Evolutionary conservation across 2,797 vertebrate genomes (phyloP), one percentile per base, ranked within the genome.

Genomic region (Tarsius wallacei): DNA sequence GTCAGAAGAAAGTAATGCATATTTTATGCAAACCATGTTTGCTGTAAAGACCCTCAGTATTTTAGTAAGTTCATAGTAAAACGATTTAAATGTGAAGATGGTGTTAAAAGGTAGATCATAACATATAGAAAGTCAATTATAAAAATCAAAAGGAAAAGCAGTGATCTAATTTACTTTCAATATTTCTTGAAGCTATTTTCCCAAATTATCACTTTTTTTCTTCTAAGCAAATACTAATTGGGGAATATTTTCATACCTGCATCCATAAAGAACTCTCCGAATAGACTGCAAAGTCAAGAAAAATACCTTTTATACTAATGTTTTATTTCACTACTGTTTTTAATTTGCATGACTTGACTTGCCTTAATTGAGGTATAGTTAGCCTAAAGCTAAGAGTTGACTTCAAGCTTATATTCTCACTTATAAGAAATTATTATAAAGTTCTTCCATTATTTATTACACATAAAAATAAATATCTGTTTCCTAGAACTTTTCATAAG

Each of bases 361-460:
- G 14, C 70, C 26, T 71, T 91, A 86, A 94, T 16, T 95, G 95
- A 91, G 42, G 53, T 42, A 26, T 2, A 84, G 63, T 71, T 87
- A 80, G 9, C 36, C 42, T 83, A 68, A 73, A 95, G 2, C 10
- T 81, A 83, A 97, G 28, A 7, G 5, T 5, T 70, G 81, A 31
- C 49, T 74, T 87, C 87, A 76, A 93, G 82, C 17, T 96, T 93
- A 94, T 70, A 13, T 90, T 97, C 2, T n/a, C 16, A 71, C 47
- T 86, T 88, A 71, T 47, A 78, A 92, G 71, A 81, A 63, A 73
- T 0, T 36, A 22, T 49, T 70, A 63, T 33, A 74, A 88, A 82
- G 90, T 95, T 96, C 26, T 97, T 96, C 77, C 11, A 66, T 84
- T 78, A 88, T 95, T 97, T 1, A 0, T 93, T 92, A 91, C 16